Evolutionary conservation across 2,888 invertebrate species (phyloP).

Genomic region (Clivina fossor): DNA sequence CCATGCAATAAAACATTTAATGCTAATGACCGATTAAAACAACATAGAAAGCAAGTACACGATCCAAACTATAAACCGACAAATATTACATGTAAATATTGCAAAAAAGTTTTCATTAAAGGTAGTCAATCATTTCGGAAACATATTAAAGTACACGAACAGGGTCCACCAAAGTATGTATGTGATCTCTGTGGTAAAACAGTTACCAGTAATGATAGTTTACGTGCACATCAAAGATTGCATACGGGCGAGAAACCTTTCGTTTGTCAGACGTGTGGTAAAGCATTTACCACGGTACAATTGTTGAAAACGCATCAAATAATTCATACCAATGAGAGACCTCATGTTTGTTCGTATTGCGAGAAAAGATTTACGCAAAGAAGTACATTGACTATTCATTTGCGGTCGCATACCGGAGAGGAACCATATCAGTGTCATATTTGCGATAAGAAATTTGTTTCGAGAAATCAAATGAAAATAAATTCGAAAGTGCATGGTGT

Average conservation of each 20-base stretch:
- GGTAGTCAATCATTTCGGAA: not conserved
- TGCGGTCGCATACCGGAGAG: conserved; percentile 26
- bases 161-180: not conserved
- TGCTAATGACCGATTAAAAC: too few species aligned
- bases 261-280: conserved; percentile 20
- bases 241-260: conserved; percentile 9
- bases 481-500: conserved; percentile 22
- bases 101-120: too few species aligned
- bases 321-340: conserved; percentile 40
- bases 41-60: too few species aligned
- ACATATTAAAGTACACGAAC: not conserved
- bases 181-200: not conserved
- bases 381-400: conserved; percentile 47
- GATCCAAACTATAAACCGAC: not conserved
- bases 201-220: not conserved
- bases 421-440: too few species aligned
- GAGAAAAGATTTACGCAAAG: conserved; percentile 50
- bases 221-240: not conserved
- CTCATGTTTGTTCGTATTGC: conserved; percentile 22
- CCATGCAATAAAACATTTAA: conserved; percentile 34
- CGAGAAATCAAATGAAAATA: conserved; percentile 22
- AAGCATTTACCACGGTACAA: conserved; percentile 24
- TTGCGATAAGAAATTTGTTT: too few species aligned
- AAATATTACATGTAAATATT: too few species aligned
- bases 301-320: conserved; percentile 23